Conservation (phyloP, 2,888 invertebrate species). For the Phorcus lineatus region DNA sequence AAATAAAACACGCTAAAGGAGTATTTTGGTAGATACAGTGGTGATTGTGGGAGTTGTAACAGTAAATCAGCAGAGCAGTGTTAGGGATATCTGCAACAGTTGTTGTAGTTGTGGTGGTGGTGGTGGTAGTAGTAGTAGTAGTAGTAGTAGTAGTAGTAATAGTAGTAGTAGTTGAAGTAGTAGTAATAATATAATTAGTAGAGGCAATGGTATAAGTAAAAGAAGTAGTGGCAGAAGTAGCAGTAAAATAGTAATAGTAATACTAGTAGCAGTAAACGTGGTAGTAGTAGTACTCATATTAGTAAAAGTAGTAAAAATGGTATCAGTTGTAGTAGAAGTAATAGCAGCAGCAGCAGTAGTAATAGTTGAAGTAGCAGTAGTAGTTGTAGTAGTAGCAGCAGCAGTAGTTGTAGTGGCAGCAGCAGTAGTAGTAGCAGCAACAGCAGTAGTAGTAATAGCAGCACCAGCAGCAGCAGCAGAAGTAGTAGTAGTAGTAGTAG, state of each 20-base stretch:
- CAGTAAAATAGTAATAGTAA: too few species aligned
- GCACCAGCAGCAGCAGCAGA: too few species aligned
- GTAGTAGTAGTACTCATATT: conserved; percentile 14
- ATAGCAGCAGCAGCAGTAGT: too few species aligned
- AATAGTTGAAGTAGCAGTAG: too few species aligned
- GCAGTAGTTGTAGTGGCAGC: too few species aligned
- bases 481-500: too few species aligned
- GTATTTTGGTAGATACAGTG: background rate
- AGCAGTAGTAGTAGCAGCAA: background rate
- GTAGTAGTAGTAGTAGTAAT: conserved; percentile 32
- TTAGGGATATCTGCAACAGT: conserved; percentile 15
- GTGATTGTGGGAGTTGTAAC: conserved; percentile 26
- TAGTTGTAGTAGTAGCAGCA: too few species aligned
- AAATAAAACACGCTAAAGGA: background rate
- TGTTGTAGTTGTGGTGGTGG: conserved; percentile 27
- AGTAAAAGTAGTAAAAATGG: background rate
- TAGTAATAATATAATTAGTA: conserved; percentile 14
- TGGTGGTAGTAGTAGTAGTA: conserved; percentile 29
- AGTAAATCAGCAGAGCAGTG: conserved; percentile 25
- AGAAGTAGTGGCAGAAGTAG: too few species aligned
- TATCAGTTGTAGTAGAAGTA: background rate
- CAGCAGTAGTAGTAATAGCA: background rate
- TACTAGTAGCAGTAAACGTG: too few species aligned
- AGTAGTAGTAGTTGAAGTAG: conserved; percentile 29
- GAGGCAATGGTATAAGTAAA: background rate